Conservation (phyloP, 2,888 invertebrate genomes). For the Pandemis corylana region DNA sequence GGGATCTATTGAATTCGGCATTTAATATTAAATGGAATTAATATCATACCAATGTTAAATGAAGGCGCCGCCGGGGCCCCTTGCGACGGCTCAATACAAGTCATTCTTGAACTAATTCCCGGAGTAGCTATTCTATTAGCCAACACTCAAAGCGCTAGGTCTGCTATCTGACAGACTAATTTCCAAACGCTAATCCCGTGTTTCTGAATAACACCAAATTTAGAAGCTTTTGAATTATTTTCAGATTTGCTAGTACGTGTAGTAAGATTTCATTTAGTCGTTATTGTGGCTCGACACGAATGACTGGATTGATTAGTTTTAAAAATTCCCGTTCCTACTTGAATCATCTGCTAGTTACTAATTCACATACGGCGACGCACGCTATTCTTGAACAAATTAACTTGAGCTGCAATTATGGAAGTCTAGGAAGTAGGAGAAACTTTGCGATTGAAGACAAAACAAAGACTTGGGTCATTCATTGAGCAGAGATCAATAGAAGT, state of each 20-base stretch:
- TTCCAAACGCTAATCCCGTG: too few relatives aligned
- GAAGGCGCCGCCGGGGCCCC: not conserved
- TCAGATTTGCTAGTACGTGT: too few relatives aligned
- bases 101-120: not conserved
- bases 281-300: too few relatives aligned
- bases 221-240: too few relatives aligned
- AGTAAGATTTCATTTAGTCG: too few relatives aligned
- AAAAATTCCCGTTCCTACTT: too few relatives aligned
- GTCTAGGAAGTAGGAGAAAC: not conserved
- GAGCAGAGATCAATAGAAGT: constrained; percentile 20
- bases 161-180: not conserved
- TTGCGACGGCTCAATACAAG: not conserved
- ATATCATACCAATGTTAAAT: not conserved
- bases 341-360: not conserved
- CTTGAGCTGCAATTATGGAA: not conserved
- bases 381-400: not conserved
- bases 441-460: not conserved
- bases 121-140: not conserved
- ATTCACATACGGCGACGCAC: not conserved
- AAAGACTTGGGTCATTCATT: constrained; percentile 33
- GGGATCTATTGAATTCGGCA: not conserved
- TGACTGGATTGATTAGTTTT: too few relatives aligned
- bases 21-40: not conserved
- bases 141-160: not conserved
- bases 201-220: too few relatives aligned